These are phyloP conservation scores for Luffia ferchaultella DNA, from an alignment of 2,888 invertebrate genomes.

Conservation along the genomic window DNA sequence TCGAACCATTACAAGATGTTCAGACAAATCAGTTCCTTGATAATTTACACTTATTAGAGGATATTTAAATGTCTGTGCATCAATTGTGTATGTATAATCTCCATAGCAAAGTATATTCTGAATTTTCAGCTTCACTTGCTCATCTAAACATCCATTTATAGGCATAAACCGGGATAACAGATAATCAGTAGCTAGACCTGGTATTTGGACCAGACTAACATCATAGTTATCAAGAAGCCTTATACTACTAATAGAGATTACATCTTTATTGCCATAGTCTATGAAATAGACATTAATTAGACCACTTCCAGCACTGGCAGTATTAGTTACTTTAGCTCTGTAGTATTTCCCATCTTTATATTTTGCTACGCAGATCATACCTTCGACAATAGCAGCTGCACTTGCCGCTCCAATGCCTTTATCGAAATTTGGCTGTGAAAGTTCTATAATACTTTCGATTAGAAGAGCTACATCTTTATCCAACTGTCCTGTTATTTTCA, in stretches of 20 bases:
- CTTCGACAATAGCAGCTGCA: slow-evolving; percentile 54
- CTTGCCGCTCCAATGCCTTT: slow-evolving; percentile 51
- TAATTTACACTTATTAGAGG: slow-evolving; percentile 56
- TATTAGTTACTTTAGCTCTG: slow-evolving; percentile 67
- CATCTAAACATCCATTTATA: slow-evolving; percentile 61
- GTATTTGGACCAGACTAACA: slow-evolving; percentile 52
- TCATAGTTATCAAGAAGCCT: slow-evolving; percentile 63
- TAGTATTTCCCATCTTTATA: slow-evolving; percentile 73
- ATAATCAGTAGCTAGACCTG: slow-evolving; percentile 68
- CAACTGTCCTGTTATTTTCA: slow-evolving; percentile 77
- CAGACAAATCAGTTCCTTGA: slow-evolving; percentile 53
- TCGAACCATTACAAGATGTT: slow-evolving; percentile 46
- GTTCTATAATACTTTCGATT: slow-evolving; percentile 59
- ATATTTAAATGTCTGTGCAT: slow-evolving; percentile 38
- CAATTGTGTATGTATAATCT: slow-evolving; percentile 40
- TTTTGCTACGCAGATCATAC: slow-evolving; percentile 71
- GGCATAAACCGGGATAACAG: slow-evolving; percentile 66
- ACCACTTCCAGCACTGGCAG: slow-evolving; percentile 49
- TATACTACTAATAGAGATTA: slow-evolving; percentile 66
- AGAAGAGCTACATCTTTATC: slow-evolving; percentile 64
- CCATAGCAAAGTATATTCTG: slow-evolving; percentile 48
- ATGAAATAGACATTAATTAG: slow-evolving; percentile 72
- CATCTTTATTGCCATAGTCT: slow-evolving; percentile 72
- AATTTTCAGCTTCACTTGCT: slow-evolving; percentile 40
- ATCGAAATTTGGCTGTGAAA: slow-evolving; percentile 39